Percentiles rank a stretch among this genome's conserved stretches.
Evolutionary conservation across 2,888 invertebrate genomes (phyloP).

Genomic region (Metopia argyrocephala): DNA sequence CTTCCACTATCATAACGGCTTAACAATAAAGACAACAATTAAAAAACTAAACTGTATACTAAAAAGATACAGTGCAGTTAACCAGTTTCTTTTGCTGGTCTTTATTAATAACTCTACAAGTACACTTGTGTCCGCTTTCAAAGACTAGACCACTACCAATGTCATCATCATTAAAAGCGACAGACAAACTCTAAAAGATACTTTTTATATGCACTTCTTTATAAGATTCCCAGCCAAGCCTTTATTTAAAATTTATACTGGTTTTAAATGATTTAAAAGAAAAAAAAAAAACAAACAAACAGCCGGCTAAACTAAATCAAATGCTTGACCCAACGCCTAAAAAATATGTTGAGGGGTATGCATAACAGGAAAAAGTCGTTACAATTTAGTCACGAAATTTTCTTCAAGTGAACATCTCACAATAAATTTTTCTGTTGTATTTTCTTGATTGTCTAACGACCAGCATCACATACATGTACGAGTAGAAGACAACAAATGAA

Average conservation of each 20-base stretch:
- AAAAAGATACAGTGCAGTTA: neutral
- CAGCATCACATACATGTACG: neutral
- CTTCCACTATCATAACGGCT: constrained; percentile 18
- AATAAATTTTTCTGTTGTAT: constrained; percentile 28
- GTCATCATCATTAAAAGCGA: constrained; percentile 54
- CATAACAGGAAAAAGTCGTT: constrained; percentile 65
- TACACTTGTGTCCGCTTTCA: constrained; percentile 5
- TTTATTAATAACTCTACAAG: neutral
- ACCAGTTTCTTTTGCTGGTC: constrained; percentile 34
- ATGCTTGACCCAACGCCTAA: constrained; percentile 23
- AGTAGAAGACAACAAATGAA: constrained; percentile 22
- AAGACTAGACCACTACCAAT: constrained; percentile 43
- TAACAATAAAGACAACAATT: constrained; percentile 40
- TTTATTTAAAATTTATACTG: neutral
- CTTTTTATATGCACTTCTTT: neutral
- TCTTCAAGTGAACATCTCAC: neutral
- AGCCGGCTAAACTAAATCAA: no score
- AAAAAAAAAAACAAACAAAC: no score
- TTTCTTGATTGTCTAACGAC: neutral
- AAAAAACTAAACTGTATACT: constrained; percentile 29
- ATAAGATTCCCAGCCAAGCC: constrained; percentile 21
- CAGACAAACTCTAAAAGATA: neutral
- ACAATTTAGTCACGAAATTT: constrained; percentile 68
- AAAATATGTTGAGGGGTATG: constrained; percentile 53
- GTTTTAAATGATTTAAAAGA: no score